These are phyloP conservation scores for Crossoptilon crossoptilon DNA, from an alignment of 2,797 vertebrate genomes.

Conservation along the genomic window DNA sequence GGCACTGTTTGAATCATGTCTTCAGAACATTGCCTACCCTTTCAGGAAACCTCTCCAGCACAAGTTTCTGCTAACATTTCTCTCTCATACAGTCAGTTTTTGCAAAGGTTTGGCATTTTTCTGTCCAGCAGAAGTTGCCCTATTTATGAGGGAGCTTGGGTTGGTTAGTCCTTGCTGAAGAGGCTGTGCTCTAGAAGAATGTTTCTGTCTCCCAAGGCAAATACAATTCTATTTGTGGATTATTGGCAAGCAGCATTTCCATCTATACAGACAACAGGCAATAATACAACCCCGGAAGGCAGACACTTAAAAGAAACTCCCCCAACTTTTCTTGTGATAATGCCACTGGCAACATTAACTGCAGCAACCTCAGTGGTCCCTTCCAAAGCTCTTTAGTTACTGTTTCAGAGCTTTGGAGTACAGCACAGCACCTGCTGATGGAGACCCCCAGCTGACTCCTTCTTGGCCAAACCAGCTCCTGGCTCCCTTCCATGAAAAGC, in stretches of 20 bases:
- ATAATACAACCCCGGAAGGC: background rate
- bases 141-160: background rate
- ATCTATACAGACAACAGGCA: background rate
- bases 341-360: background rate
- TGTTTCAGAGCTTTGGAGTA: background rate
- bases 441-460: background rate
- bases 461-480: slow-evolving; percentile 9
- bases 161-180: background rate
- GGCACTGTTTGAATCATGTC: background rate
- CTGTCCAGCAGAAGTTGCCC: background rate
- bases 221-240: background rate
- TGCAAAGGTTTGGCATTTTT: background rate
- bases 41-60: background rate
- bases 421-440: background rate
- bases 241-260: background rate
- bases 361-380: background rate
- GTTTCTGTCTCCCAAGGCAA: background rate
- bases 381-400: background rate
- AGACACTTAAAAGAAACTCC: background rate
- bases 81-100: background rate
- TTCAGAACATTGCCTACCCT: background rate
- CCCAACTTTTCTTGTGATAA: background rate
- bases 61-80: background rate
- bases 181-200: background rate
- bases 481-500: slow-evolving; percentile 11